Percentiles rank a stretch among this genome's conserved stretches.
Conservation (phyloP, 2,888 invertebrate species). For the Spodoptera picta region DNA sequence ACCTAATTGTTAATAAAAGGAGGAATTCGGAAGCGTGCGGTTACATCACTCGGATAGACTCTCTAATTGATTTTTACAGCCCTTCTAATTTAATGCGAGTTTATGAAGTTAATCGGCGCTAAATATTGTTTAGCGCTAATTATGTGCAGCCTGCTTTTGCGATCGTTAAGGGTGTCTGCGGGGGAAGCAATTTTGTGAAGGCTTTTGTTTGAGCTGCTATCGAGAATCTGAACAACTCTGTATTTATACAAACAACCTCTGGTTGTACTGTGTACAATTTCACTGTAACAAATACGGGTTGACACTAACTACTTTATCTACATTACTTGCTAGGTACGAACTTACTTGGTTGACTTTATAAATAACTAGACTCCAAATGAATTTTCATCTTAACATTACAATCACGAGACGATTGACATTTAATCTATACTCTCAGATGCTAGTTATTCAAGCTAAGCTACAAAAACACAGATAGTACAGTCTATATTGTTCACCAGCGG, state of each 20-base stretch:
- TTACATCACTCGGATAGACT: constrained; percentile 78
- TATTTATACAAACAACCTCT: constrained; percentile 24
- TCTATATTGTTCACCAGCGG: constrained; percentile 68
- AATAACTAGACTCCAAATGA: too few relatives aligned
- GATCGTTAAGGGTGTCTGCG: constrained; percentile 65
- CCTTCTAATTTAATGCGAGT: constrained; percentile 79
- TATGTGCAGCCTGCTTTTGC: constrained; percentile 74
- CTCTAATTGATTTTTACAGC: constrained; percentile 86
- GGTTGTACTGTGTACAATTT: constrained; percentile 7
- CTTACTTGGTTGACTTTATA: too few relatives aligned
- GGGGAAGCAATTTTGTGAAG: constrained; percentile 60
- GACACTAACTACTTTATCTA: too few relatives aligned
- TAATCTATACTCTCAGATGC: constrained; percentile 50
- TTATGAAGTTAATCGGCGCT: constrained; percentile 78
- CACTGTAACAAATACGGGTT: neutral
- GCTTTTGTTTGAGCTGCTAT: constrained; percentile 60
- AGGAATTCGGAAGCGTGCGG: constrained; percentile 84
- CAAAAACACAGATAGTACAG: constrained; percentile 60
- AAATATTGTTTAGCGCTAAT: constrained; percentile 82
- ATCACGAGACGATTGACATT: constrained; percentile 19
- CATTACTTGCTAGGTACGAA: too few relatives aligned
- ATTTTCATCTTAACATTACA: neutral
- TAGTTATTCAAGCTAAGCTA: constrained; percentile 68
- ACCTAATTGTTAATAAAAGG: constrained; percentile 88
- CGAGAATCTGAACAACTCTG: constrained; percentile 45